Conservation (phyloP, 2,888 invertebrate species). For the Andrena trimmerana region DNA sequence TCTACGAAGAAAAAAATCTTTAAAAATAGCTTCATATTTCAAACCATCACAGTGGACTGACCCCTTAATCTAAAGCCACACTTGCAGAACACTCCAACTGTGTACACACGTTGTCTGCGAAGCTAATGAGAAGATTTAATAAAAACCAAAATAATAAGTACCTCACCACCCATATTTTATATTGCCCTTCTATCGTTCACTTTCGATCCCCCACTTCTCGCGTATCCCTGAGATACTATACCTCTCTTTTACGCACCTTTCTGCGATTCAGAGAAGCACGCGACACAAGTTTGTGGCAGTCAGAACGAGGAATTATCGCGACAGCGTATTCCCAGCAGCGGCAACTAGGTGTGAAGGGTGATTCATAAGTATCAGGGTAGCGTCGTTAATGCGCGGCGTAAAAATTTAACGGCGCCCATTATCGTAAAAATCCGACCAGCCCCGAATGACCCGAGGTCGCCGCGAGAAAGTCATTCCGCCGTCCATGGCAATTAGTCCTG, state of each 20-base stretch:
- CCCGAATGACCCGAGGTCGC: slow-evolving; percentile 38
- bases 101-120: too few relatives aligned
- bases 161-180: too few relatives aligned
- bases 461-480: slow-evolving; percentile 54
- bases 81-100: too few relatives aligned
- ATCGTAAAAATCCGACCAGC: slow-evolving; percentile 33
- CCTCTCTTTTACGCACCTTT: too few relatives aligned
- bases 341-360: slow-evolving; percentile 19
- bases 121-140: too few relatives aligned
- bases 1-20: too few relatives aligned
- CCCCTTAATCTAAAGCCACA: too few relatives aligned
- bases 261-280: not conserved
- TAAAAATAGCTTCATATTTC: too few relatives aligned
- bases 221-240: too few relatives aligned
- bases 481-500: slow-evolving; percentile 61
- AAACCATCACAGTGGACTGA: too few relatives aligned
- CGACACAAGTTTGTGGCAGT: not conserved
- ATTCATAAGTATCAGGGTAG: slow-evolving; percentile 21
- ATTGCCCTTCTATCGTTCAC: not conserved
- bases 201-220: too few relatives aligned
- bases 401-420: slow-evolving; percentile 38
- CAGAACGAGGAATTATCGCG: slow-evolving; percentile 4
- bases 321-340: not conserved
- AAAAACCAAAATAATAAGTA: too few relatives aligned
- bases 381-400: slow-evolving; percentile 21